phyloP scores from a whole-genome alignment of 1,140 invertebrate species.

The Drosophila leontia region DNA sequence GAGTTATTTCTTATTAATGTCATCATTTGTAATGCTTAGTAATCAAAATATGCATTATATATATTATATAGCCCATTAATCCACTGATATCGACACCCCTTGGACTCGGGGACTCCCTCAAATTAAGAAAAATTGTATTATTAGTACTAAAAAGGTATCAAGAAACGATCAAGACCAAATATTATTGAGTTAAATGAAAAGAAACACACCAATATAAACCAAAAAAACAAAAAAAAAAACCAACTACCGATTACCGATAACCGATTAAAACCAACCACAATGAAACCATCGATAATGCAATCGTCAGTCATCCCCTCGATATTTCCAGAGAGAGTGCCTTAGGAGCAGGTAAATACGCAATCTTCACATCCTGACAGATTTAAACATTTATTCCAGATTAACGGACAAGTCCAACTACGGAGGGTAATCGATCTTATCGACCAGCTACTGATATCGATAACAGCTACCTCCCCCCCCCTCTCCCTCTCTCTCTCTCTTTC shows the following conservation, averaged over 20 bases:
- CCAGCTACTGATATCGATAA: background rate
- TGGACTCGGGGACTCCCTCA: constrained; percentile 21
- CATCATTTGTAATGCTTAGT: background rate
- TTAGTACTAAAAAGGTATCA: constrained; percentile 16
- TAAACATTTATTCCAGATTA: constrained; percentile 40
- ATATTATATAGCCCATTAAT: background rate
- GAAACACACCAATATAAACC: constrained; percentile 14
- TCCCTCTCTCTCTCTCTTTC: constrained; percentile 9
- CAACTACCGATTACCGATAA: constrained; percentile 10
- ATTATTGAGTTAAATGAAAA: constrained; percentile 3
- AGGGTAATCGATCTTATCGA: background rate
- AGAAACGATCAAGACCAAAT: constrained; percentile 25
- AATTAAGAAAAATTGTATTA: constrained; percentile 37
- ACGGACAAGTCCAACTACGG: background rate
- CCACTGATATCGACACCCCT: constrained; percentile 15
- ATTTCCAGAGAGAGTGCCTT: constrained; percentile 25
- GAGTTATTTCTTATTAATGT: background rate
- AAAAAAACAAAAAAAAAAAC: constrained; percentile 9
- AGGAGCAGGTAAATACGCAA: constrained; percentile 69
- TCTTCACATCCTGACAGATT: constrained; percentile 42
- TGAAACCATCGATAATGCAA: constrained; percentile 30
- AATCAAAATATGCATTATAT: background rate
- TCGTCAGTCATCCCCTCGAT: constrained; percentile 30
- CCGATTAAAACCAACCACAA: constrained; percentile 11
- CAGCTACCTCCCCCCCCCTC: background rate